Evolutionary conservation across 2,797 vertebrate genomes (phyloP).

Genomic region (Sylvia borin): DNA sequence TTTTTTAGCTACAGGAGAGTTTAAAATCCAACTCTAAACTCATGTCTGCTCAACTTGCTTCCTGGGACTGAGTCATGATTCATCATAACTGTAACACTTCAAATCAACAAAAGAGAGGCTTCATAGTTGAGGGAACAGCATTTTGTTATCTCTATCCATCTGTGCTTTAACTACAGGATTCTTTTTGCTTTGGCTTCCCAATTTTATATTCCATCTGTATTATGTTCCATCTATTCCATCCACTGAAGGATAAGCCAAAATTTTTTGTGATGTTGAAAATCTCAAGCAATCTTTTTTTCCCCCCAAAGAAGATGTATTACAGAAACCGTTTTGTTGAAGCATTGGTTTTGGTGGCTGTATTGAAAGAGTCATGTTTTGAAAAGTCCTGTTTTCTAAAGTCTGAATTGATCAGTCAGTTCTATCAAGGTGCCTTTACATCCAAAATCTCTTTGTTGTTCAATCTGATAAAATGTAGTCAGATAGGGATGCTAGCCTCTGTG

Average conservation of each 20-base stretch:
- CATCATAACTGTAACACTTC: background rate
- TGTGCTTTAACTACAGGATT: background rate
- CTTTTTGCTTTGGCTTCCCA: background rate
- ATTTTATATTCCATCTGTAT: background rate
- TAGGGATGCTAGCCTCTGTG: background rate
- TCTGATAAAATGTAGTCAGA: conserved; percentile 12
- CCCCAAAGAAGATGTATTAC: background rate
- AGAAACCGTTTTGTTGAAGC: background rate
- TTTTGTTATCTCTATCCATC: background rate
- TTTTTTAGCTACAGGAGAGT: background rate
- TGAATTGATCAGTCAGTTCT: background rate
- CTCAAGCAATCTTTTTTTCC: background rate
- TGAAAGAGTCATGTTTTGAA: background rate
- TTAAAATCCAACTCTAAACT: background rate
- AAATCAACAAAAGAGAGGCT: background rate
- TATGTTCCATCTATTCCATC: background rate
- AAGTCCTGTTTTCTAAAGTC: background rate
- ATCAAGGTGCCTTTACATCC: background rate
- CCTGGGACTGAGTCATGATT: background rate
- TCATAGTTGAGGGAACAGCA: background rate
- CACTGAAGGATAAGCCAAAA: background rate
- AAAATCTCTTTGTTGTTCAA: conserved; percentile 4
- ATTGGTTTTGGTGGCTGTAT: background rate
- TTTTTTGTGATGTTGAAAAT: background rate
- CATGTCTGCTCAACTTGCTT: background rate